These are phyloP conservation scores for Mesaphorura yosii DNA, from an alignment of 1,140 invertebrate genomes.

Conservation along the genomic window DNA sequence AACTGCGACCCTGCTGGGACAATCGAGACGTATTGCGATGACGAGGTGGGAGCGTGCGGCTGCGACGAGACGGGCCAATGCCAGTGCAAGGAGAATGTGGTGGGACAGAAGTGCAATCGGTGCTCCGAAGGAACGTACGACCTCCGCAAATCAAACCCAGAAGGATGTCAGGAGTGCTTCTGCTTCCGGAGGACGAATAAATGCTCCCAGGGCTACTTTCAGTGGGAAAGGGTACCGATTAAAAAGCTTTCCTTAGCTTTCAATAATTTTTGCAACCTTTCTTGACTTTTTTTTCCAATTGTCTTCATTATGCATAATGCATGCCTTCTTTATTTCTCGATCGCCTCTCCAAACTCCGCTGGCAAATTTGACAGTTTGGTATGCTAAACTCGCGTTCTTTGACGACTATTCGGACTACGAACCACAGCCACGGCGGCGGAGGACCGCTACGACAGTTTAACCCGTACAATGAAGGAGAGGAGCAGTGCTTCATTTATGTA, in stretches of 20 bases:
- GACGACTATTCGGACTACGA: slow-evolving; percentile 36
- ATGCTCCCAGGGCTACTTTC: slow-evolving; percentile 63
- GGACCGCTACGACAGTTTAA: slow-evolving; percentile 32
- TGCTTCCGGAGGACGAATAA: slow-evolving; percentile 68
- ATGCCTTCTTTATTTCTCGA: too few species aligned
- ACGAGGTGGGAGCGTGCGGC: slow-evolving; percentile 41
- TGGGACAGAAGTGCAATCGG: slow-evolving; percentile 65
- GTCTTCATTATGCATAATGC: too few species aligned
- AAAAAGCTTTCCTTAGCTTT: too few species aligned
- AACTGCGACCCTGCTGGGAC: slow-evolving; percentile 62
- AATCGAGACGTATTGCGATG: slow-evolving; percentile 44
- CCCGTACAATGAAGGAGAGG: slow-evolving; percentile 37
- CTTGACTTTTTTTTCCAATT: not conserved
- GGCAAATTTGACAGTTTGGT: slow-evolving; percentile 39
- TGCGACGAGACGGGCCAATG: slow-evolving; percentile 67
- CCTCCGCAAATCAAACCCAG: slow-evolving; percentile 52
- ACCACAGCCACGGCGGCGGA: not conserved
- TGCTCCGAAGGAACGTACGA: slow-evolving; percentile 79
- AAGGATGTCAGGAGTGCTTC: slow-evolving; percentile 78
- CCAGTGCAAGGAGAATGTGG: slow-evolving; percentile 65
- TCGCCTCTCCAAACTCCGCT: not conserved
- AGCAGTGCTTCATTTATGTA: slow-evolving; percentile 42
- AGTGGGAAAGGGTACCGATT: slow-evolving; percentile 54
- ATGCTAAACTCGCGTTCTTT: slow-evolving; percentile 46
- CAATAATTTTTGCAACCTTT: too few species aligned